Evolutionary conservation across 2,797 vertebrate species (phyloP), one percentile per base, ranked within the genome.

Genomic region (Danio albolineatus): DNA sequence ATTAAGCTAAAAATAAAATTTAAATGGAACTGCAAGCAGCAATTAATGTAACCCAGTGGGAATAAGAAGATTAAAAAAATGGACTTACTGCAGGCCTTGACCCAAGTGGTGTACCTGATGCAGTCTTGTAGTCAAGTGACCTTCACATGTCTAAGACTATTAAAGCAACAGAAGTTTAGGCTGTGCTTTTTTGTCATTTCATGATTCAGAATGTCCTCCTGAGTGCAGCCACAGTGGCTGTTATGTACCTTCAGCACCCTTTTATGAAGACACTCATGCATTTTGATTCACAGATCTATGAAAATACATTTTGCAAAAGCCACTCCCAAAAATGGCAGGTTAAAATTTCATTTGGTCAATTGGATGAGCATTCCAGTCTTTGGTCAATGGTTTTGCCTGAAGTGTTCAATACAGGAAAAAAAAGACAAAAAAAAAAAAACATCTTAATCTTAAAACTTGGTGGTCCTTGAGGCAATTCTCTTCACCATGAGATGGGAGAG

Each of bases 331-430:
- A 13, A 73, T 14, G 38, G 19, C n/a, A 43, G 13, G 51, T 53
- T 48, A 71, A 51, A 67, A 10, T 57, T 53, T 72, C 4, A 56
- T 60, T 38, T 16, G 69, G 56, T 56, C 7, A 10, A 21, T 4
- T 28, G 8, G 54, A 73, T 19, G 7, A 36, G 41, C 8, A 2
- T 1, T 73, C n/a, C 21, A 48, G 10, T 4, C 7, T 38, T 69
- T 28, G 10, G 49, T 41, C 0, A 7, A 10, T 57, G 16, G 10
- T 19, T 66, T 67, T 46, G n/a, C 41, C 21, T n/a, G 28, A 39
- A 57, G 48, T 48, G 41, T 57, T 64, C 77, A 39, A 77, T 8
- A 19, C 41, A n/a, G n/a, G n/a, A n/a, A 57, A n/a, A 77, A 76
- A 57, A 49, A 39, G n/a, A n/a, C n/a, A n/a, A n/a, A n/a, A n/a